Conservation (phyloP, 1,140 invertebrate species). For the Lepidurus arcticus region DNA sequence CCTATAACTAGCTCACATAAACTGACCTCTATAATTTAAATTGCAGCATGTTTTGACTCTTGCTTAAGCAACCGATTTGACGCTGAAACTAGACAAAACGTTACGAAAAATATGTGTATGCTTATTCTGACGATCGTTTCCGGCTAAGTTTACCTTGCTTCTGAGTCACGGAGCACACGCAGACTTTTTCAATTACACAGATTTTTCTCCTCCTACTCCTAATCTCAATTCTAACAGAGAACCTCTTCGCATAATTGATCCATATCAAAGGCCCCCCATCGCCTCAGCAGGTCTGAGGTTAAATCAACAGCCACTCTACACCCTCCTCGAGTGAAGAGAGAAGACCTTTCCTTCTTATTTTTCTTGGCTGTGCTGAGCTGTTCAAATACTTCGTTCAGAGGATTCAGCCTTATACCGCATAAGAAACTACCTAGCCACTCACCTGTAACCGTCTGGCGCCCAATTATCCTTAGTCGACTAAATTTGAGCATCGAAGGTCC, state of each 20-base stretch:
- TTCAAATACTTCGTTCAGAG: not conserved
- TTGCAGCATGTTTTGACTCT: too few relatives aligned
- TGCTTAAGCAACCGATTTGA: too few relatives aligned
- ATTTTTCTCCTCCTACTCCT: not conserved
- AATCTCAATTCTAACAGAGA: not conserved
- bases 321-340: not conserved
- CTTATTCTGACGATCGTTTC: too few relatives aligned
- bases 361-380: not conserved
- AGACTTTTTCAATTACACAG: not conserved
- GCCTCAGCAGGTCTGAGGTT: not conserved
- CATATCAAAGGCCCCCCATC: slow-evolving; percentile 4
- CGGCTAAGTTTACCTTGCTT: not conserved
- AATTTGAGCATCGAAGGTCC: not conserved
- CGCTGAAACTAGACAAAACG: too few relatives aligned
- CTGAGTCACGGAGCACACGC: not conserved
- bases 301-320: slow-evolving; percentile 7
- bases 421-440: not conserved
- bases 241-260: slow-evolving; percentile 19
- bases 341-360: not conserved
- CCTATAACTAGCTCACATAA: slow-evolving; percentile 3
- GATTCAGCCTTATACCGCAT: not conserved
- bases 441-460: slow-evolving; percentile 16
- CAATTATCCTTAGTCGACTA: slow-evolving; percentile 3
- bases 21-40: not conserved
- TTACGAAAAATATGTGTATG: too few relatives aligned